These are phyloP conservation scores for Amblyjoppa fuscipennis DNA, from an alignment of 2,888 invertebrate species.

Conservation along the genomic window DNA sequence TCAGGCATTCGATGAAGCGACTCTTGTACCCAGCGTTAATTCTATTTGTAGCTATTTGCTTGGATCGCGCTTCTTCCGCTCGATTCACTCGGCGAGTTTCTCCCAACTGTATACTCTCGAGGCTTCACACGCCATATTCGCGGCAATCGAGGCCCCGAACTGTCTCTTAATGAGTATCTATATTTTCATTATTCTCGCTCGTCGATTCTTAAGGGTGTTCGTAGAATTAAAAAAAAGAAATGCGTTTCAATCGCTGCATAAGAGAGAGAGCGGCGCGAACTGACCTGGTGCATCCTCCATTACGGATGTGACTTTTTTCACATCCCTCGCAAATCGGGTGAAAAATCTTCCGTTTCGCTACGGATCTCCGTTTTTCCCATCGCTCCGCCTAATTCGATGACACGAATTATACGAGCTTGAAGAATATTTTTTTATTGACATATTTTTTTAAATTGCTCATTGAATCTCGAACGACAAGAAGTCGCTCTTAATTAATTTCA, in stretches of 20 bases:
- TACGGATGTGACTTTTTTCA: neutral
- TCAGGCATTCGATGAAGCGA: constrained; percentile 79
- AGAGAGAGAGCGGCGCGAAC: neutral
- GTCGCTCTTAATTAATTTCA: constrained; percentile 5
- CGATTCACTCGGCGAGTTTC: constrained; percentile 34
- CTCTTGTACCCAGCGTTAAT: constrained; percentile 77
- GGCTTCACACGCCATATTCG: neutral
- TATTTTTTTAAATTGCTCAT: neutral
- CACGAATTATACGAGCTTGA: neutral
- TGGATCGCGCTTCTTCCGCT: constrained; percentile 61
- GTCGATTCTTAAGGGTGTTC: neutral
- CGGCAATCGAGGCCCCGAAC: neutral
- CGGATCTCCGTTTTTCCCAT: neutral
- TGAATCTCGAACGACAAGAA: neutral
- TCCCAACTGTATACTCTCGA: constrained; percentile 22
- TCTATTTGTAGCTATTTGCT: constrained; percentile 78
- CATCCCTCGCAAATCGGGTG: neutral
- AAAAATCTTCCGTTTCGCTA: neutral
- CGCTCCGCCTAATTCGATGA: neutral
- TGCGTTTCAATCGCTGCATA: neutral
- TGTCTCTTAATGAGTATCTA: neutral
- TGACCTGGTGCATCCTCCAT: neutral
- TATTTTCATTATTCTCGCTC: neutral
- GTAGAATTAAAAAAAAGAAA: neutral
- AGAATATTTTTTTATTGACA: neutral